Percentiles rank a stretch among this genome's conserved stretches.
Evolutionary conservation across 2,888 invertebrate genomes (phyloP).

Genomic region (Athalia cordata): DNA sequence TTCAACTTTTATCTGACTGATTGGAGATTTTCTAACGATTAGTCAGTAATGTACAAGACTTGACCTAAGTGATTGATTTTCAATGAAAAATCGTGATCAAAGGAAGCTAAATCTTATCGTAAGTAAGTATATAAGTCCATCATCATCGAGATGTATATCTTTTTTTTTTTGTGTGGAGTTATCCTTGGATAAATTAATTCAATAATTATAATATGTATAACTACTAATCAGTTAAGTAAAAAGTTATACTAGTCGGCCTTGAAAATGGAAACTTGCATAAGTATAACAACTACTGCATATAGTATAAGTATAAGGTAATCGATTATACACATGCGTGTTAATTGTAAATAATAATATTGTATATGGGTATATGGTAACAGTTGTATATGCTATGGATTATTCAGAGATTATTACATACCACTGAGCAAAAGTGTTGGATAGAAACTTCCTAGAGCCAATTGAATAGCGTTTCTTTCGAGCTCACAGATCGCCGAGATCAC

Average conservation of each 20-base stretch:
- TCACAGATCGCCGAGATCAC: constrained; percentile 95
- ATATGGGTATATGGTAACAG: not conserved
- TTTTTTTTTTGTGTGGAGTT: no score
- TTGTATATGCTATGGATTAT: not conserved
- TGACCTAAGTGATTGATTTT: no score
- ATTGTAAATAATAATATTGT: not conserved
- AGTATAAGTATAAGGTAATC: no score
- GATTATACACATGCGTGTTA: not conserved
- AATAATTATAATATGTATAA: not conserved
- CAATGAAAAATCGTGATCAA: no score
- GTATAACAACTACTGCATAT: no score
- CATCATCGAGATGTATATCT: no score
- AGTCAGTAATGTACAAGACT: no score
- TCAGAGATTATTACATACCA: constrained; percentile 70
- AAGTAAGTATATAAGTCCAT: no score
- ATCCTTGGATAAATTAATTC: no score
- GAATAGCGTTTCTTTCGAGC: constrained; percentile 94
- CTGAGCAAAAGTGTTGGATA: constrained; percentile 94
- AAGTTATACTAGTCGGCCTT: not conserved
- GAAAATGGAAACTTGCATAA: not conserved
- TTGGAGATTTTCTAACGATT: no score
- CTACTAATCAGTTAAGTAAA: not conserved
- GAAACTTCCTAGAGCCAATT: constrained; percentile 93
- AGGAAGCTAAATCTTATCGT: no score
- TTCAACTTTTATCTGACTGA: no score